Conservation (phyloP, 2,888 invertebrate species). For the Leptinotarsa peninsularis region DNA sequence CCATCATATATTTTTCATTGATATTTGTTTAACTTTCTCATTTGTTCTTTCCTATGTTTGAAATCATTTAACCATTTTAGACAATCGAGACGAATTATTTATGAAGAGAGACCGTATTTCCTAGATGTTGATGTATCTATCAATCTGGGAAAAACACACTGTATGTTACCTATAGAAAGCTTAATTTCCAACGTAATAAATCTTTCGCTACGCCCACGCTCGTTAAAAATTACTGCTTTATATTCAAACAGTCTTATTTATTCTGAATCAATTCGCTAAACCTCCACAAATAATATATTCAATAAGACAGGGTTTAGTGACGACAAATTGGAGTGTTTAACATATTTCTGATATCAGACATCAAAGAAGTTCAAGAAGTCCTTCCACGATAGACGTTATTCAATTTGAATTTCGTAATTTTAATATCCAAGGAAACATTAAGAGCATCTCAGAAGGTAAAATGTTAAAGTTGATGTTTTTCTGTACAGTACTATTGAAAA, state of each 20-base stretch:
- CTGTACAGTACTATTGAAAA: no score
- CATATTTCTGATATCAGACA: conserved; percentile 7
- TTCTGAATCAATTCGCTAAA: conserved; percentile 4
- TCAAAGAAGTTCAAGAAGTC: neutral
- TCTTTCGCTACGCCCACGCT: neutral
- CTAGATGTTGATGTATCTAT: no score
- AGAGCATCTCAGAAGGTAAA: neutral
- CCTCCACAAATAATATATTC: conserved; percentile 4
- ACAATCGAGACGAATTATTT: no score
- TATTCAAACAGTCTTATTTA: neutral
- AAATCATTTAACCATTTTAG: no score
- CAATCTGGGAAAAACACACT: neutral
- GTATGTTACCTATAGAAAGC: neutral
- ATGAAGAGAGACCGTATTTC: no score
- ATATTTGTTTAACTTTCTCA: no score
- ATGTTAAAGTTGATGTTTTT: neutral
- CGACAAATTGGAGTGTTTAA: conserved; percentile 7
- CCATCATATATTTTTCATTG: no score
- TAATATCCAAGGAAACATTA: neutral
- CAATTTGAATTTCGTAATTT: conserved; percentile 2
- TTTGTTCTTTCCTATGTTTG: no score
- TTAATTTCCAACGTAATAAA: neutral
- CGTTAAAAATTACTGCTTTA: neutral
- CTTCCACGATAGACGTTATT: neutral
- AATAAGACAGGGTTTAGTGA: conserved; percentile 1